Base-by-base conservation (phyloP, 2,888 invertebrate genomes). In the Heliconius ethilla region DNA sequence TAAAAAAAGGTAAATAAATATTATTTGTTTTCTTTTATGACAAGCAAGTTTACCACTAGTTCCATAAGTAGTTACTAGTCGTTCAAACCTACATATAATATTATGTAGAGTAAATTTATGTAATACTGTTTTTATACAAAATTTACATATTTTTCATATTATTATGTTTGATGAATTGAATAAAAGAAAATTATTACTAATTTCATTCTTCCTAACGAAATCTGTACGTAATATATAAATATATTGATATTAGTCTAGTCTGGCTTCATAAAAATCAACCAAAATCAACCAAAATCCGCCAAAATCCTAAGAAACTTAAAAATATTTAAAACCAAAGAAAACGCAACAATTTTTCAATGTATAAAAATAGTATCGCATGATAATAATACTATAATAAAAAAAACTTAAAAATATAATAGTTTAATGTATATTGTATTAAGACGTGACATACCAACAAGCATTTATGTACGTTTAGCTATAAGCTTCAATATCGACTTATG, bases 381-480 rank as follows among this genome's bases (percentile, higher is more conserved):
- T 82, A 81, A 79, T 84, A 83, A 82, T 83, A 82, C 73, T 51
- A 51, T 51, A 51, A 51, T 18, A 45, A 45, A 45, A 45, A 45
- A 45, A 45, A 15, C 2, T 45, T 15, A 45, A 45, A 45, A 45
- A 15, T 45, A 45, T 45, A 45, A 15, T 15, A 45, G 45, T 45
- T 45, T 18, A 18, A 51, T 51, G 7, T 22, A 51, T 51, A 63
- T 75, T 75, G 69, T 79, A 75, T 76, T 83, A 82, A 83, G 84
- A 88, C 87, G 89, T 88, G 88, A 90, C 90, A 91, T 90, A 89
- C 90, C 90, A 87, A 89, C 84, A 88, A 87, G 91, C 91, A 92
- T 91, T 92, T 91, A 91, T 83, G 80, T 86, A 85, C 82, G 83
- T 84, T 82, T 84, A 88, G 83, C 81, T 83, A 75, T 86, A 87